Base-by-base conservation (phyloP, 2,113 vertebrate genomes). In the Scolopax mira region DNA sequence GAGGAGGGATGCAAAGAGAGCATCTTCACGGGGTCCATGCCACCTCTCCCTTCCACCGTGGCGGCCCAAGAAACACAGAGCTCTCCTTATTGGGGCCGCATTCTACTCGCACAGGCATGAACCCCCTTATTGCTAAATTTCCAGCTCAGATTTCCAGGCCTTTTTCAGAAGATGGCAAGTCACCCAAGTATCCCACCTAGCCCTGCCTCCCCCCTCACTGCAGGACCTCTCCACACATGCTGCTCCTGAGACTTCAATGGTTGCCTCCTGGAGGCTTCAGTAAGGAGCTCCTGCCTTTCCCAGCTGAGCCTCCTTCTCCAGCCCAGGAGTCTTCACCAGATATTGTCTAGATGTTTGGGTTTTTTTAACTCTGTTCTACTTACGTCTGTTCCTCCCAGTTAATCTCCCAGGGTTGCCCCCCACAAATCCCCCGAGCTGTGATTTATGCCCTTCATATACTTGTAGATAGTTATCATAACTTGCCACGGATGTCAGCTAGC, bases 401-500 rank as follows among this genome's bases (percentile, higher is more conserved):
- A 58, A 83, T 75, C 85, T 91, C 88, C 57, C 48, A 31, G 52
- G 77, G 58, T 41, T 83, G 61, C 77, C 90, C 88, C 84, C 60
- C 41, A 52, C 93, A 66, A 83, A 39, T 71, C 77, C 66, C 83
- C 60, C 7, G 1, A 35, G 80, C 80, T 71, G 77, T 91, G 88
- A 94, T 94, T 91, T 94, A 93, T 31, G 44, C 80, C 71, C 93
- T 75, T 89, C 77, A 75, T 79, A 91, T 70, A 64, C 71, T 70
- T 27, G 80, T 65, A 89, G 88, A 89, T 86, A 71, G 90, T 93
- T 83, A 79, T 93, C 80, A 8, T 42, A 11, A 48, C 90, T 79
- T 42, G 67, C 95, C 48, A 24, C 19, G 72, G 84, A 39, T 39
- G 90, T 49, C 18, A 5, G 81, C 60, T 6, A 55, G 80, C 88